These are phyloP conservation scores for Sebastes schlegelii DNA, from an alignment of 2,113 vertebrate species.

Conservation along the genomic window DNA sequence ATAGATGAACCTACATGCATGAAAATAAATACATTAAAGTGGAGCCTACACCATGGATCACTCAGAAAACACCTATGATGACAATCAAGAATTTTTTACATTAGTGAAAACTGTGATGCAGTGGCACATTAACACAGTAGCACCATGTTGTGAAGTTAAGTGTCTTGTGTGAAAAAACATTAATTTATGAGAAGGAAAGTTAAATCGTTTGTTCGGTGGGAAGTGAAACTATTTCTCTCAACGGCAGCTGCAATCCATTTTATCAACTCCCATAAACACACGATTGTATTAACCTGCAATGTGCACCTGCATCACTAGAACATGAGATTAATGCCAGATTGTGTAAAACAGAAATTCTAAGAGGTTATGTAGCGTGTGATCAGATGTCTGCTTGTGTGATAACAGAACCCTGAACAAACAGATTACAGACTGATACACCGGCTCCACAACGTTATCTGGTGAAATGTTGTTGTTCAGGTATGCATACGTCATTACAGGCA, in stretches of 20 bases:
- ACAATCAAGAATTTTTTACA: neutral
- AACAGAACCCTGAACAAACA: neutral
- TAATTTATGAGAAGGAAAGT: neutral
- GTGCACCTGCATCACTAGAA: neutral
- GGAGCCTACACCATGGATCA: neutral
- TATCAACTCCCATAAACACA: neutral
- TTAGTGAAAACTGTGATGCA: neutral
- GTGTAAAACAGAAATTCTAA: neutral
- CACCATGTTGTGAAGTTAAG: neutral
- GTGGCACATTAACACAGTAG: neutral
- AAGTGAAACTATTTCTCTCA: neutral
- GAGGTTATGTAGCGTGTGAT: neutral
- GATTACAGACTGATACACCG: neutral
- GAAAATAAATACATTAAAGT: neutral
- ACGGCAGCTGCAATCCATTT: neutral
- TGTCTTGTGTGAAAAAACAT: neutral
- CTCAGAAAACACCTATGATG: neutral
- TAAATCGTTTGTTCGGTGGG: neutral
- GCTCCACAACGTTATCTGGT: neutral
- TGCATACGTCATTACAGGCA: neutral
- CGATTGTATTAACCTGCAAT: neutral
- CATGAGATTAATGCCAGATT: neutral
- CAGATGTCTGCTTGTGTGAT: neutral
- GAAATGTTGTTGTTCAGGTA: neutral
- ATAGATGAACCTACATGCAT: neutral